These are phyloP conservation scores for Gracilinanus agilis DNA, from an alignment of 2,113 vertebrate genomes.

Conservation along the genomic window DNA sequence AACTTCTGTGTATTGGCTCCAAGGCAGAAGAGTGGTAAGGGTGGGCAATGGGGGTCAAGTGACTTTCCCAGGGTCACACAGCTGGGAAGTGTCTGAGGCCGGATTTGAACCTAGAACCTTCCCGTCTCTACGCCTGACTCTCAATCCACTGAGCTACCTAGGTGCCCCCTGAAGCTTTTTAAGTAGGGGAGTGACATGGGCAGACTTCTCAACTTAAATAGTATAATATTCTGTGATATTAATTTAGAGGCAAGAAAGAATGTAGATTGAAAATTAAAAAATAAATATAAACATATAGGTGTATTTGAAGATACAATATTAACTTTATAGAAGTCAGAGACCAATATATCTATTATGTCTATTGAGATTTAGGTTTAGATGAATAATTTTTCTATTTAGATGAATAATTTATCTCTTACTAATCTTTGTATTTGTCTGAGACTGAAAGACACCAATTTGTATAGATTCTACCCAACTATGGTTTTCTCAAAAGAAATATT, in stretches of 20 bases:
- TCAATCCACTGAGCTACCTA: too few species aligned
- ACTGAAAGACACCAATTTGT: neutral
- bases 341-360: neutral
- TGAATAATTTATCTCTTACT: neutral
- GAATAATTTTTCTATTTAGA: neutral
- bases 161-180: too few species aligned
- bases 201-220: neutral
- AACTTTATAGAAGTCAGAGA: neutral
- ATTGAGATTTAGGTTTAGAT: neutral
- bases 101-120: too few species aligned
- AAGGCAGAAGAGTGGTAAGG: too few species aligned
- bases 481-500: neutral
- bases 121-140: too few species aligned
- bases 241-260: neutral
- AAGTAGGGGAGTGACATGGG: neutral
- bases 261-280: neutral
- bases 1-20: too few species aligned
- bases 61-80: too few species aligned
- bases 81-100: too few species aligned
- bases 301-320: neutral
- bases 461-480: neutral
- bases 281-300: too few species aligned
- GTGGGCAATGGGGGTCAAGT: too few species aligned
- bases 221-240: neutral
- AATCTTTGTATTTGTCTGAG: neutral